Base-by-base conservation (phyloP, 2,797 vertebrate genomes). In the Thalassophryne amazonica region DNA sequence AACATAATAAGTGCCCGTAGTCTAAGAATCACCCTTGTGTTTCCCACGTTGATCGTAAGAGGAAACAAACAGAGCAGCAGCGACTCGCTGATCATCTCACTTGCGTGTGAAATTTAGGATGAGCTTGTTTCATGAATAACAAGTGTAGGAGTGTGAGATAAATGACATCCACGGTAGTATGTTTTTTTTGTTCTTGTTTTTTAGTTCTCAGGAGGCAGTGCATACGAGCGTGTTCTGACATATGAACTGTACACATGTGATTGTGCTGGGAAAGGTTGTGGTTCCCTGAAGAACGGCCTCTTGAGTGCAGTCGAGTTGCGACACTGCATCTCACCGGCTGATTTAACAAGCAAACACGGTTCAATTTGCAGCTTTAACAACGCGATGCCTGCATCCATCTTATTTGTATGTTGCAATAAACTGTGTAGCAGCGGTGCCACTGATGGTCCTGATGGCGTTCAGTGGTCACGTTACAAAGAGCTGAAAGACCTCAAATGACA, bases 401-500 rank as follows among this genome's bases (percentile, higher is more conserved):
- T 30, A 32, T 66, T 63, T 59, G 34, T 27, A 13, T 14, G 11
- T 32, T 28, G 6, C 48, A 24, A 60, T 20, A 13, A 49, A 55
- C 23, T 20, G 27, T 15, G 9, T 18, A 22, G 11, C 47, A 36
- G 29, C 15, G 11, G 36, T 29, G 18, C 14, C 55, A 59, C 70
- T 60, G 68, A 53, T 39, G 20, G 52, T 36, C 21, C 22, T 24
- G 4, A 12, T 45, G 53, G 47, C 15, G 41, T 18, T 60, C 52
- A 54, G 59, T 43, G 68, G 73, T 75, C 40, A 53, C 28, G 13
- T 32, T 52, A 56, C 33, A 45, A 23, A 62, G 40, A 34, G 11
- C 38, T 30, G 21, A 45, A 54, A 35, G 47, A 41, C 20, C 46
- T 58, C 34, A 39, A 62, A 65, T 75, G 25, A 55, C 51, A 58